Evolutionary conservation across 2,888 invertebrate genomes (phyloP), one percentile per base, ranked within the genome.

Genomic region (Lottia scabra): DNA sequence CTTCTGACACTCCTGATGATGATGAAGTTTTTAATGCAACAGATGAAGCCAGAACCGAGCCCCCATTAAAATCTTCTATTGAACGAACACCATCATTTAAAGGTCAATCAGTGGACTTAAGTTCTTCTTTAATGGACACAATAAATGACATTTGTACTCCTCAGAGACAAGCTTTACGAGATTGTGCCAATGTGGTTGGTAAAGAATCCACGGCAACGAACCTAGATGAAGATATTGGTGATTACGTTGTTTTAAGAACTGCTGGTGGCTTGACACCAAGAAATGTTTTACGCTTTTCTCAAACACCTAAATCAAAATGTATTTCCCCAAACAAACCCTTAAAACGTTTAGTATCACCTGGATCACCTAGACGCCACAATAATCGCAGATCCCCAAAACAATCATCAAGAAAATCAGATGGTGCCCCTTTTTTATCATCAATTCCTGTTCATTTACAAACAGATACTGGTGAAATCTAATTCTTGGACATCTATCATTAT

Each of bases 261-360:
- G 78, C 82, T 16, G 70, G 75, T 26, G 81, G 82, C 10, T 78
- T 82, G 74, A 84, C 83, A 2, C 84, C 85, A 10, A 70, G 81
- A 30, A 75, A 81, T 46, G 67, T 82, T 0, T 63, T 80, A 12
- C 78, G 75, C 56, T 70, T 62, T 48, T 62, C 67, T 45, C 70
- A 70, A 16, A 73, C 76, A 5, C 72, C 72, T 26, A 70, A 71
- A 3, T 48, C 74, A 16, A 77, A 73, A 38, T 75, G 77, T 10
- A 75, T 83, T 38, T 83, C 83, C 12, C 85, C 86, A 1, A 72
- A 82, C 10, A 86, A 86, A 69, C 83, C 84, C 12, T 80, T 85
- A 23, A 87, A 86, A 71, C 78, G 86, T 67, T 80, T 86, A 19
- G 76, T 76, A 56, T 79, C 81, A n/a, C 83, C 85, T 12, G 79